Conservation (phyloP, 1,140 invertebrate species). For the Pseudobourletiella spinata region DNA sequence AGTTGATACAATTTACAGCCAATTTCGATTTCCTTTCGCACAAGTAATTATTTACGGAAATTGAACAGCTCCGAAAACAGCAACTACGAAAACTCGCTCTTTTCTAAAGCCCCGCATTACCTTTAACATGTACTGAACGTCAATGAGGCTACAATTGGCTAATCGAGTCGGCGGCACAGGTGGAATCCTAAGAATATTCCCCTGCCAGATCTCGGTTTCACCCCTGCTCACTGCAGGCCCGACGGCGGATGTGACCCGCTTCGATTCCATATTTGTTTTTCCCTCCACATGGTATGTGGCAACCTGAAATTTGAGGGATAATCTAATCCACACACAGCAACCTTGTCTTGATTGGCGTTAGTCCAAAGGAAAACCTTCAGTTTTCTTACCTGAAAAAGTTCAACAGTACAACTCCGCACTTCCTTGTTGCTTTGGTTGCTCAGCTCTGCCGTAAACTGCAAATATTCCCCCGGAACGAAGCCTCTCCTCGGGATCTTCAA, state of each 20-base stretch:
- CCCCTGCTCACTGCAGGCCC: constrained; percentile 4
- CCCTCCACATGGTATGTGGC: constrained; percentile 17
- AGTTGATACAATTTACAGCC: background rate
- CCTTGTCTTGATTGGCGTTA: background rate
- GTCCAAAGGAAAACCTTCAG: too few relatives aligned
- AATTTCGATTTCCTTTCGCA: too few relatives aligned
- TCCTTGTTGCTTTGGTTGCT: constrained; percentile 17
- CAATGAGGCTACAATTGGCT: constrained; percentile 18
- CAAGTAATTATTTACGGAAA: background rate
- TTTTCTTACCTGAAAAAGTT: constrained; percentile 15
- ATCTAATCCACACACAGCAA: background rate
- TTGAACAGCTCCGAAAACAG: background rate
- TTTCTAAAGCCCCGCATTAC: too few relatives aligned
- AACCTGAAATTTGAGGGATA: background rate
- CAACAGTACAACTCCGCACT: background rate
- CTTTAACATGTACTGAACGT: constrained; percentile 16
- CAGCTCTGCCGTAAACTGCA: constrained; percentile 26
- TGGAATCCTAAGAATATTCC: constrained; percentile 10
- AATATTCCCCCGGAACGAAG: constrained; percentile 37
- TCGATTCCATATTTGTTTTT: background rate
- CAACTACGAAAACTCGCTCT: background rate
- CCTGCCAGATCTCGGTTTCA: constrained; percentile 17
- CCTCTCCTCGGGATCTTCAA: constrained; percentile 37
- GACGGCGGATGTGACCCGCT: background rate
- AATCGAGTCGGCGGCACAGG: constrained; percentile 16